These are phyloP conservation scores for Oophaga pumilio DNA, from an alignment of 2,113 vertebrate species.

Conservation along the genomic window DNA sequence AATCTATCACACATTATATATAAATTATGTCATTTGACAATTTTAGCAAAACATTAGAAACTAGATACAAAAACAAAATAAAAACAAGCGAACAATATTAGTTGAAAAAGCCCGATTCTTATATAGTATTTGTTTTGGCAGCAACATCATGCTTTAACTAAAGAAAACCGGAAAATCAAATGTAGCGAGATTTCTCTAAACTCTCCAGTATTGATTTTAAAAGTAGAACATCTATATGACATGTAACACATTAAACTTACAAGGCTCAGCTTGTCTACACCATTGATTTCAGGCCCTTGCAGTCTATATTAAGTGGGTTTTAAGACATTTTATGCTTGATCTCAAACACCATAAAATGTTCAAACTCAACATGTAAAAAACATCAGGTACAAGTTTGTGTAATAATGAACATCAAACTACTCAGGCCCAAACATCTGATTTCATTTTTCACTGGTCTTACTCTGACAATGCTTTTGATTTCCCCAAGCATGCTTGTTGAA, in stretches of 20 bases:
- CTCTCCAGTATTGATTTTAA: neutral
- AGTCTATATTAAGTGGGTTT: slow-evolving; percentile 30
- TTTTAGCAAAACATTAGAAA: too few relatives aligned
- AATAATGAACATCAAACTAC: slow-evolving; percentile 50
- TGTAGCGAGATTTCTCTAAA: slow-evolving; percentile 7
- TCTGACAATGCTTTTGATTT: slow-evolving; percentile 66
- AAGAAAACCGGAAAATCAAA: slow-evolving; percentile 5
- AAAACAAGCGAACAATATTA: neutral
- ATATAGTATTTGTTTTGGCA: slow-evolving; percentile 3
- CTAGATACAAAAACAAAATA: too few relatives aligned
- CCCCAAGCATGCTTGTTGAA: slow-evolving; percentile 67
- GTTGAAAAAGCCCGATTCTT: neutral
- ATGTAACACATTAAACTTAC: slow-evolving; percentile 48
- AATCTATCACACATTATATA: too few relatives aligned
- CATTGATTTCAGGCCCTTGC: slow-evolving; percentile 34
- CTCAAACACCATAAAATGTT: slow-evolving; percentile 59
- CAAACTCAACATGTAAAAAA: slow-evolving; percentile 55
- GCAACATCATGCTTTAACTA: neutral
- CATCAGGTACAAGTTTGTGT: slow-evolving; percentile 62
- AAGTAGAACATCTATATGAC: slow-evolving; percentile 13
- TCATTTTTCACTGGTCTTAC: slow-evolving; percentile 62
- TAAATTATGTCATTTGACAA: neutral
- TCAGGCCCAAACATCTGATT: slow-evolving; percentile 66
- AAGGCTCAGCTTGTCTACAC: slow-evolving; percentile 42
- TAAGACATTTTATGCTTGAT: slow-evolving; percentile 55